Evolutionary conservation across 1,140 invertebrate genomes (phyloP), one percentile per base, ranked within the genome.

Genomic region (Pseudomyrmex pallidus): DNA sequence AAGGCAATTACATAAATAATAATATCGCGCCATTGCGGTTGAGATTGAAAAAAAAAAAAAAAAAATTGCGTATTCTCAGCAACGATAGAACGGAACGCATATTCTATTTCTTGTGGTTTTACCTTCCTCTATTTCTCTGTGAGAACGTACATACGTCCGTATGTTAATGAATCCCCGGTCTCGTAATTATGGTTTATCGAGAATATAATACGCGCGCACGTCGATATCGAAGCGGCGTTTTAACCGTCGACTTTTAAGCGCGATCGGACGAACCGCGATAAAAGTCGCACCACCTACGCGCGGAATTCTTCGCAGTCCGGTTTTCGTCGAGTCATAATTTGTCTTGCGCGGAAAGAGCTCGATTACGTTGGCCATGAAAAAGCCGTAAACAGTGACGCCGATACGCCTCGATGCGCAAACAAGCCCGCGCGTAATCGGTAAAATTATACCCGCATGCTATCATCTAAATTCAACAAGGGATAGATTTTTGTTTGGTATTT

Each of bases 361-460:
- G 66, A 84, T 84, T 70, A 63, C 50, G 57, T 44, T 46, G 82
- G 20, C 74, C 74, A 35, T 80, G 82, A 62, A 63, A 66, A 78
- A 54, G 44, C 13, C 15, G 64, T 64, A 80, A 70, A 80, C 35
- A 63, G 17, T 2, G n/a, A 62, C 54, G 56, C 35, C 46, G 67
- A n/a, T 20, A 74, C 15, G 57, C 22, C 56, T 56, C 68, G 68
- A 25, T 74, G 57, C 56, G 68, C 54, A 50, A 61, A 46, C 67
- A 35, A 46, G 20, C 44, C 12, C 67, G 56, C 67, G 56, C 77
- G 68, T 59, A 74, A 82, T 74, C 78, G 64, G 52, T n/a, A 48
- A 70, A 78, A 70, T 78, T 78, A 70, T 70, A 68, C 44, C 35
- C 64, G 35, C 25, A 8, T 52, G 22, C 22, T 2, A n/a, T n/a